Percentiles rank a stretch among this genome's conserved stretches.
phyloP scores from a whole-genome alignment of 2,113 vertebrate species.

The Bungarus multicinctus region DNA sequence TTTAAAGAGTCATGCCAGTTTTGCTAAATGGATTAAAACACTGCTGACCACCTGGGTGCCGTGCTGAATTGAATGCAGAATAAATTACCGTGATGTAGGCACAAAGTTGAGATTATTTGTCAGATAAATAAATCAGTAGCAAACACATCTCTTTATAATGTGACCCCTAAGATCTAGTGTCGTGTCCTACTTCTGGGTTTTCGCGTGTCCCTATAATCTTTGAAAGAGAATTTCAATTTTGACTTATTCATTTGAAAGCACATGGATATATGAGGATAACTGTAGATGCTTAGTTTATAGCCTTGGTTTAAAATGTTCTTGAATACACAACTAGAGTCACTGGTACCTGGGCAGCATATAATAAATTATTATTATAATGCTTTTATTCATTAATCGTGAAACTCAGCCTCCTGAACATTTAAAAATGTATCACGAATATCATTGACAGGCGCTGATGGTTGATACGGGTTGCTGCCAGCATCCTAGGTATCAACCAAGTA shows the following conservation, averaged over 20 bases:
- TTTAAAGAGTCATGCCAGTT: constrained; percentile 35
- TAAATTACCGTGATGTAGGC: constrained; percentile 46
- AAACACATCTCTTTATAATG: constrained; percentile 10
- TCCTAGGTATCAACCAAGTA: too few species aligned
- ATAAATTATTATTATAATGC: background rate
- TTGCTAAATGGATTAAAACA: constrained; percentile 2
- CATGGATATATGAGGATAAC: background rate
- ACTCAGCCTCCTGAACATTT: too few species aligned
- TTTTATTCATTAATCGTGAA: too few species aligned
- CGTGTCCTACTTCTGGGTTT: background rate
- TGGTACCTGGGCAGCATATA: background rate
- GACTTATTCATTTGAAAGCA: background rate
- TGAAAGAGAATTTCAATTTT: background rate
- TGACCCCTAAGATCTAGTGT: constrained; percentile 17
- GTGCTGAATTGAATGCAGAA: constrained; percentile 39
- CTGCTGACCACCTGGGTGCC: constrained; percentile 13
- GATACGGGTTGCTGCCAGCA: too few species aligned
- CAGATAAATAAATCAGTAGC: constrained; percentile 23
- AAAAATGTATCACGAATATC: too few species aligned
- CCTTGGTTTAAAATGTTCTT: background rate
- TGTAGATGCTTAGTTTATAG: background rate
- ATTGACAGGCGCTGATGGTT: too few species aligned
- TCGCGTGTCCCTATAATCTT: background rate
- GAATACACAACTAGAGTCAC: background rate
- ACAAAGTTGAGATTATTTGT: constrained; percentile 50